Evolutionary conservation across 2,888 invertebrate species (phyloP), one percentile per base, ranked within the genome.

Genomic region (Plagodis pulveraria): DNA sequence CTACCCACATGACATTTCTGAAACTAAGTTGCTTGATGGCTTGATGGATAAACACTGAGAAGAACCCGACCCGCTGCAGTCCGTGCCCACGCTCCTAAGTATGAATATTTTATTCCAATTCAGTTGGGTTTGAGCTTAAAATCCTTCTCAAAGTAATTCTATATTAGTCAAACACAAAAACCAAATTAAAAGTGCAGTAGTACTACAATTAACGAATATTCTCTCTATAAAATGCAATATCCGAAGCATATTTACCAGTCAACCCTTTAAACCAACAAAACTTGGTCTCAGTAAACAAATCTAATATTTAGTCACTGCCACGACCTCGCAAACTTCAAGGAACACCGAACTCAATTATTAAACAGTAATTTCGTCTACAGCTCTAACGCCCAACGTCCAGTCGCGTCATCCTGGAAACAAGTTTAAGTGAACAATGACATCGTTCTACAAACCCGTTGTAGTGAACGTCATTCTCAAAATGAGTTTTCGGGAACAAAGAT

Each of bases 401-500:
- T 5, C 40, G 35, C 11, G 50, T 54, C 50, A 50, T 50, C 34
- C 36, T 11, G 12, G 38, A 50, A 54, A 55, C 43, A 51, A 57
- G 51, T 51, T 42, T 32, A 51, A 57, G 57, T 51, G 51, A 46
- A 57, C 57, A 48, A 51, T 49, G 58, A 50, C 55, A 43, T 50
- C 49, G 50, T 50, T n/a, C 47, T 32, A 35, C 45, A 50, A 59
- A 59, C 54, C 36, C 50, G 59, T 55, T 59, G 32, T 46, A 42
- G 12, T 38, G 50, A 59, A 55, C 59, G 50, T 59, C 50, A 55
- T 55, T 58, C 36, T 42, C 45, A 50, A 50, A 58, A 58, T 48
- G 53, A 53, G 53, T 58, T 58, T 46, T 45, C 45, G 49, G 49
- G 54, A 54, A 58, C 58, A 52, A 54, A 60, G 60, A 60, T 56